Evolutionary conservation across 2,113 vertebrate species (phyloP).

Genomic region (Verasper variegatus): DNA sequence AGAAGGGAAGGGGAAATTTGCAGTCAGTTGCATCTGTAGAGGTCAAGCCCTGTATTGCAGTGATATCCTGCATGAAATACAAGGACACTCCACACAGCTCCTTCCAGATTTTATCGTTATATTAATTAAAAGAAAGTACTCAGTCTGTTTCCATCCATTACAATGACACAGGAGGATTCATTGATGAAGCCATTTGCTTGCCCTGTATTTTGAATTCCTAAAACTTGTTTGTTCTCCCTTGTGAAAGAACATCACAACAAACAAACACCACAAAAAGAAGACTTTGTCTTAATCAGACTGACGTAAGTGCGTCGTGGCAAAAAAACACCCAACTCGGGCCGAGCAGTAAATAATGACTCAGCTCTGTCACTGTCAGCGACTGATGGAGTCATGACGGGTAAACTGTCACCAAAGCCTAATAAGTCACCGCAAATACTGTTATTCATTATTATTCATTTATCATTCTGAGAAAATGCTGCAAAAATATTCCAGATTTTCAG

Average conservation of each 20-base stretch:
- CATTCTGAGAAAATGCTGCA: conserved; percentile 1
- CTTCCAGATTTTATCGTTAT: too few species aligned
- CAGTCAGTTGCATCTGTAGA: not conserved
- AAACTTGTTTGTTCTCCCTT: not conserved
- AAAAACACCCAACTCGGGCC: too few species aligned
- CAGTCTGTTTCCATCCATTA: too few species aligned
- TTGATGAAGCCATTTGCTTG: not conserved
- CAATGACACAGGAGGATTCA: not conserved
- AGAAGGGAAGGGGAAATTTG: not conserved
- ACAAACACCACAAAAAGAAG: not conserved
- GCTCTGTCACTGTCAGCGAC: not conserved
- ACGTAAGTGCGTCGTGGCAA: not conserved
- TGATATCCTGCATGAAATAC: too few species aligned
- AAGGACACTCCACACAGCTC: too few species aligned
- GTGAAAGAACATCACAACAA: not conserved
- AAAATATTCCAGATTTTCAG: not conserved
- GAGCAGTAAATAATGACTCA: conserved; percentile 15
- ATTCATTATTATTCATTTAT: not conserved
- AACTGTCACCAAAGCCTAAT: not conserved
- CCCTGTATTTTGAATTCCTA: too few species aligned
- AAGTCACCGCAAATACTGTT: not conserved
- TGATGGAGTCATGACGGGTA: not conserved
- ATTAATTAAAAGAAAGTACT: too few species aligned
- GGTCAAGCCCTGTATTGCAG: not conserved
- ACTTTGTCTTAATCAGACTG: not conserved